Conservation (phyloP, 1,140 invertebrate species). For the Gryon sp. region DNA sequence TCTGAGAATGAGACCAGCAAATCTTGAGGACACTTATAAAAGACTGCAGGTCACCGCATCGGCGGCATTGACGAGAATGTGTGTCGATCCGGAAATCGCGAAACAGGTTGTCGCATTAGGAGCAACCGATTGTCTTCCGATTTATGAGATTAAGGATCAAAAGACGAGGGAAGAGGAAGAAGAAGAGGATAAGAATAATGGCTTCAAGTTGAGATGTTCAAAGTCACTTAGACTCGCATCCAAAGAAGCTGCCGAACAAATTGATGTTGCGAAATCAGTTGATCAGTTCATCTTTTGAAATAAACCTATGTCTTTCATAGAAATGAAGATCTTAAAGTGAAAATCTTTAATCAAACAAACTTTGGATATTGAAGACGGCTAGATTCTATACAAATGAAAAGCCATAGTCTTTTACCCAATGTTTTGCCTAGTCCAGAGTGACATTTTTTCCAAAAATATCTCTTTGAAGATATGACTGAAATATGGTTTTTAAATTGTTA, state of each 20-base stretch:
- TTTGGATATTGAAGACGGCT: no score
- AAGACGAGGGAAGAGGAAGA: constrained; percentile 74
- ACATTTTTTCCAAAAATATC: no score
- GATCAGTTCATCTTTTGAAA: constrained; percentile 79
- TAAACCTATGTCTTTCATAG: not conserved
- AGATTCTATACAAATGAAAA: no score
- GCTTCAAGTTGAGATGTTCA: constrained; percentile 77
- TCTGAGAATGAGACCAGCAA: constrained; percentile 84
- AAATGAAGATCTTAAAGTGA: no score
- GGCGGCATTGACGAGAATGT: constrained; percentile 90
- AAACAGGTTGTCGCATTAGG: constrained; percentile 87
- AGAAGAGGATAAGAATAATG: constrained; percentile 72
- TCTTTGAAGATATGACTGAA: no score
- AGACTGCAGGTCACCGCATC: constrained; percentile 90
- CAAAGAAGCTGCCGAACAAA: constrained; percentile 79
- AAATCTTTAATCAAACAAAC: no score
- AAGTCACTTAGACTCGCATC: constrained; percentile 80
- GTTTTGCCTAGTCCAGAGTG: no score
- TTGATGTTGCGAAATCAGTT: constrained; percentile 84
- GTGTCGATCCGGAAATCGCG: constrained; percentile 86
- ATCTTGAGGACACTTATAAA: constrained; percentile 83
- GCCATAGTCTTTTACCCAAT: no score
- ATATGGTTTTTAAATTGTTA: no score
- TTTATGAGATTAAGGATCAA: constrained; percentile 84
- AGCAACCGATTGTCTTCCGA: constrained; percentile 85